These are phyloP conservation scores for Neocrepidodera transversa DNA, from an alignment of 2,888 invertebrate genomes.

Conservation along the genomic window DNA sequence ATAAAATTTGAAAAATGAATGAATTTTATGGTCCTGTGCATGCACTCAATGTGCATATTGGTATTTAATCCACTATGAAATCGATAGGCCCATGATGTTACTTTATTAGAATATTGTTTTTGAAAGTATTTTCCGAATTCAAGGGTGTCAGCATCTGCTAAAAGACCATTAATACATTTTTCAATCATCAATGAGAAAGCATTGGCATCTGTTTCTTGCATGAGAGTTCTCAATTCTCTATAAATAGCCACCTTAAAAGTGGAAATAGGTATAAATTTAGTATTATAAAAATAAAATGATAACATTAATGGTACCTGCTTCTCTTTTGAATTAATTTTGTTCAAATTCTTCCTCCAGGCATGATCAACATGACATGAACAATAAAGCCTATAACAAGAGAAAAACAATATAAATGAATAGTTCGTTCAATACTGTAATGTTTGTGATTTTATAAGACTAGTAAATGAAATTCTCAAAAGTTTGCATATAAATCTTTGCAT, in stretches of 20 bases:
- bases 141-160: slow-evolving; percentile 16
- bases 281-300: not conserved
- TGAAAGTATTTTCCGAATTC: slow-evolving; percentile 36
- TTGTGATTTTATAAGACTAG: too few species aligned
- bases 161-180: slow-evolving; percentile 6
- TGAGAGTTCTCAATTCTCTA: slow-evolving; percentile 24
- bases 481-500: too few species aligned
- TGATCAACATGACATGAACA: not conserved
- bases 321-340: not conserved
- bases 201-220: slow-evolving; percentile 34
- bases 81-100: slow-evolving; percentile 21
- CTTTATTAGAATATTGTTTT: slow-evolving; percentile 22
- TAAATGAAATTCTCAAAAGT: too few species aligned
- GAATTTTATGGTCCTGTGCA: slow-evolving; percentile 39
- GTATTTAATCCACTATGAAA: slow-evolving; percentile 23
- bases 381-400: not conserved
- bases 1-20: too few species aligned
- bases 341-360: not conserved
- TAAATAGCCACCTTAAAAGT: slow-evolving; percentile 4
- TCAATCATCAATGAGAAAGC: slow-evolving; percentile 31
- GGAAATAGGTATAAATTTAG: not conserved
- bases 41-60: slow-evolving; percentile 34
- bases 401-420: not conserved
- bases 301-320: not conserved
- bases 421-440: too few species aligned